Percentiles rank a stretch among this genome's conserved stretches.
Evolutionary conservation across 2,888 invertebrate genomes (phyloP).

Genomic region (Torymus auratus): DNA sequence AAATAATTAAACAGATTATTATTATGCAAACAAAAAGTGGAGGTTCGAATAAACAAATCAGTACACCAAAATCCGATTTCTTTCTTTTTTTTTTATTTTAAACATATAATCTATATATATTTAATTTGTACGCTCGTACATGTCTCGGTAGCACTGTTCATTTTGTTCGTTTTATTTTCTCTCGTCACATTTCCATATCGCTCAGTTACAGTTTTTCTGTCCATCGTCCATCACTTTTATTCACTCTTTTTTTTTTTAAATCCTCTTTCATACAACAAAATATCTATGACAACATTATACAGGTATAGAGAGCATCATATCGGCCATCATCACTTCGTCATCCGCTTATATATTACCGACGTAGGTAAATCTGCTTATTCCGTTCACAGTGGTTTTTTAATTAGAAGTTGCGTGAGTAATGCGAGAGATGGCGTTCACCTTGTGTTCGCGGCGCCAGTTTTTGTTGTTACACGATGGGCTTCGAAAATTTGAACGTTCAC

Average conservation of each 20-base stretch:
- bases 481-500: constrained; percentile 27
- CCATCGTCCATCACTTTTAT: constrained; percentile 60
- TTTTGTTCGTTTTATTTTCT: constrained; percentile 49
- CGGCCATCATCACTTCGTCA: constrained; percentile 33
- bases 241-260: constrained; percentile 51
- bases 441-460: background rate
- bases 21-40: no score
- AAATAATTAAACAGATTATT: background rate
- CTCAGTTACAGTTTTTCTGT: constrained; percentile 52
- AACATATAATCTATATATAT: constrained; percentile 75
- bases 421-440: constrained; percentile 28
- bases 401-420: constrained; percentile 48
- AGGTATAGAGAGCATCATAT: constrained; percentile 50
- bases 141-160: constrained; percentile 59
- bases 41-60: constrained; percentile 3
- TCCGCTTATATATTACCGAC: constrained; percentile 14
- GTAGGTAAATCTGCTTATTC: constrained; percentile 25
- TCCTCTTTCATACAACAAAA: constrained; percentile 73
- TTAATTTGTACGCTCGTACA: constrained; percentile 74
- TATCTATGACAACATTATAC: constrained; percentile 75
- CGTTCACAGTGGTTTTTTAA: constrained; percentile 42
- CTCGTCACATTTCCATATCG: constrained; percentile 50
- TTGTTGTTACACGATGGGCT: background rate
- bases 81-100: constrained; percentile 68
- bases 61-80: background rate